Evolutionary conservation across 2,797 vertebrate species (phyloP).

Genomic region (Helarctos malayanus): DNA sequence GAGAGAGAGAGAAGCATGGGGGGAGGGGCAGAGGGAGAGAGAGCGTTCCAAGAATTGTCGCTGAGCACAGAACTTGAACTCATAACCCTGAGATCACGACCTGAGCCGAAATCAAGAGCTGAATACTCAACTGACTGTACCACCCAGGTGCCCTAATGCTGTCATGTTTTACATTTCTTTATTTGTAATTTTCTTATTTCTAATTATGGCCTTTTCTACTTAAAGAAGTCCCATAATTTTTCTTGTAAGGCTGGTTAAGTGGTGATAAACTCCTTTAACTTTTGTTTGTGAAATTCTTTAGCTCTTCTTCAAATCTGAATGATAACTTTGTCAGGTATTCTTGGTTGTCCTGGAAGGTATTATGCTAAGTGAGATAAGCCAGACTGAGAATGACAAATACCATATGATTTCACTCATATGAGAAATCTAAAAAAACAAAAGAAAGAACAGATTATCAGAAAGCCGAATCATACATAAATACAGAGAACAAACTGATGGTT

Average conservation of each 20-base stretch:
- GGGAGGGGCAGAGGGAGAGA: background rate
- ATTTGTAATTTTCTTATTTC: background rate
- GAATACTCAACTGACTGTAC: background rate
- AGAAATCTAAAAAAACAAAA: background rate
- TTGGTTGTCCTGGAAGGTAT: background rate
- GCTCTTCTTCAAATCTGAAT: background rate
- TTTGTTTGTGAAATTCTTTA: background rate
- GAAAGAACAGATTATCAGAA: background rate
- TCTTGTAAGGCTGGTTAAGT: background rate
- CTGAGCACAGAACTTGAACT: background rate
- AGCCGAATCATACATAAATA: background rate
- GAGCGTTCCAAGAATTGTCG: background rate
- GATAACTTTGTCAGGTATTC: background rate
- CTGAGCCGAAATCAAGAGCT: background rate
- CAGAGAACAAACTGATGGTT: background rate
- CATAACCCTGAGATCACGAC: background rate
- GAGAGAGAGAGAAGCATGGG: background rate
- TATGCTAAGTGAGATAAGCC: background rate
- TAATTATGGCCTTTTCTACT: background rate
- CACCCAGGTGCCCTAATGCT: background rate
- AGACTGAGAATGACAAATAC: background rate
- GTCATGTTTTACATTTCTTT: background rate
- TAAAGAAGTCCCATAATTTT: background rate
- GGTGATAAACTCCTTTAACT: background rate
- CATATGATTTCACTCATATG: background rate